These are phyloP conservation scores for Mizuhopecten yessoensis DNA, from an alignment of 1,140 invertebrate genomes.

Conservation along the genomic window DNA sequence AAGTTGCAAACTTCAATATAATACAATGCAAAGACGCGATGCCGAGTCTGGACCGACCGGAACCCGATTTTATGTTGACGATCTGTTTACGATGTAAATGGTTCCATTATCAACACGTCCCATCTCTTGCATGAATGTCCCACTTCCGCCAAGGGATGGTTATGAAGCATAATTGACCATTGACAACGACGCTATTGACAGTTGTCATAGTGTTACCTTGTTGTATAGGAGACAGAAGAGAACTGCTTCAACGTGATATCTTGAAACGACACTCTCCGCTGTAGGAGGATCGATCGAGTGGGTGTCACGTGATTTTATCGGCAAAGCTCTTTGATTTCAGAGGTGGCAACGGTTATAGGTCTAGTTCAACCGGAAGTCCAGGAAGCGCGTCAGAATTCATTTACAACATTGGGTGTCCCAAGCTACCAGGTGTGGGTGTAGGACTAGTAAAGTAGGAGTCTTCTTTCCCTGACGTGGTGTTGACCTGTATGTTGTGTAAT, in stretches of 20 bases:
- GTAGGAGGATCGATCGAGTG: slow-evolving; percentile 37
- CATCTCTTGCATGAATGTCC: slow-evolving; percentile 20
- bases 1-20: neutral
- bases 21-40: neutral
- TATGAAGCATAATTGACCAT: slow-evolving; percentile 15
- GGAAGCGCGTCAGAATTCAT: slow-evolving; percentile 31
- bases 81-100: slow-evolving; percentile 35
- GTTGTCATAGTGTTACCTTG: slow-evolving; percentile 11
- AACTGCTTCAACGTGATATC: neutral
- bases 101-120: slow-evolving; percentile 16
- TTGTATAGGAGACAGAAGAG: slow-evolving; percentile 1
- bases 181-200: neutral
- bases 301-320: slow-evolving; percentile 26
- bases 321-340: slow-evolving; percentile 32
- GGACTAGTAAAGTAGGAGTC: neutral
- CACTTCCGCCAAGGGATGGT: neutral
- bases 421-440: neutral
- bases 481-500: neutral
- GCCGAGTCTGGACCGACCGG: slow-evolving; percentile 6
- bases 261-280: slow-evolving; percentile 25
- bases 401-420: slow-evolving; percentile 32
- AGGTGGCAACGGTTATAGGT: slow-evolving; percentile 37
- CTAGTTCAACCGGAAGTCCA: slow-evolving; percentile 23
- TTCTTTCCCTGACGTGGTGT: neutral
- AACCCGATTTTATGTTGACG: slow-evolving; percentile 34